A percentile compares a stretch with the other conserved stretches of the same genome.
phyloP scores from a whole-genome alignment of 2,888 invertebrate species.

The Neoascia interrupta region DNA sequence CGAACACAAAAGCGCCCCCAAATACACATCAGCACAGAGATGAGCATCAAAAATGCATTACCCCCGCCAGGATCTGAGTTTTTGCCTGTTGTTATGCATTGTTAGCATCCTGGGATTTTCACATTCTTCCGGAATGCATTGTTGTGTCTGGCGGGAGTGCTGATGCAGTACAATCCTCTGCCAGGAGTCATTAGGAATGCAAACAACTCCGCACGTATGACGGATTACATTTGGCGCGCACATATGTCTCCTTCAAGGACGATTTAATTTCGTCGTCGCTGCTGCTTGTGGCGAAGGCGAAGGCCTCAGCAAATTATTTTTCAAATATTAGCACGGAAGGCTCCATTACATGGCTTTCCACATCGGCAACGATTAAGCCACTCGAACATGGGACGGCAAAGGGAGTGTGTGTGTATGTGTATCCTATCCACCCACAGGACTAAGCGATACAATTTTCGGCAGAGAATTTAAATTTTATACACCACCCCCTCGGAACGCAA shows the following conservation, averaged over 20 bases:
- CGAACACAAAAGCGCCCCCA: conserved; percentile 37
- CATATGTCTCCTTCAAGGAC: conserved; percentile 51
- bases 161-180: conserved; percentile 53
- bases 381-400: conserved; percentile 40
- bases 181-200: conserved; percentile 56
- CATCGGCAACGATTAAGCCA: conserved; percentile 61
- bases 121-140: conserved; percentile 62
- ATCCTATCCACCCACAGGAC: no score
- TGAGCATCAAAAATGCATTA: conserved; percentile 68
- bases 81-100: conserved; percentile 62
- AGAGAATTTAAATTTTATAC: conserved; percentile 50
- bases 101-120: conserved; percentile 52
- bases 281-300: no score
- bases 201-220: conserved; percentile 54
- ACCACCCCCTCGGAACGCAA: conserved; percentile 21
- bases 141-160: conserved; percentile 55
- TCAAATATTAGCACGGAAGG: conserved; percentile 52
- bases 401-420: no score
- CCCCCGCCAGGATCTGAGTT: conserved; percentile 46
- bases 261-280: conserved; percentile 30
- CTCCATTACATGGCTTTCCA: conserved; percentile 53
- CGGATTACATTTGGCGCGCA: conserved; percentile 51
- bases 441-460: conserved; percentile 62
- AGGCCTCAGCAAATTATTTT: conserved; percentile 52
- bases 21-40: conserved; percentile 47